Evolutionary conservation across 1,140 invertebrate species (phyloP).

Genomic region (Ceratosolen solmsi): DNA sequence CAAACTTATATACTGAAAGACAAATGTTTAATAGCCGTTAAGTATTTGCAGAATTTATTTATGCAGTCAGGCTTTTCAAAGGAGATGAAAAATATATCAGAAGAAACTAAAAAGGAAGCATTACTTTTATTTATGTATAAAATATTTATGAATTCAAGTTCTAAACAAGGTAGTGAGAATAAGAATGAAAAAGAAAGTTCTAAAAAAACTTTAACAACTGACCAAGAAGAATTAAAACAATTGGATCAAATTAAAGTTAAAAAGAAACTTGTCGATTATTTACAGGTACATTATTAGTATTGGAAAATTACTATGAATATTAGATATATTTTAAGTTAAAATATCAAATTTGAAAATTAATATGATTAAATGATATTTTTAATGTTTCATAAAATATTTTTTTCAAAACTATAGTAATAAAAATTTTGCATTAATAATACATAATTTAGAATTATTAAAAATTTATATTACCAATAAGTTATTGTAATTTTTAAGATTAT

Average conservation of each 20-base stretch:
- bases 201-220: constrained; percentile 52
- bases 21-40: constrained; percentile 64
- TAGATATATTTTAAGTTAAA: not conserved
- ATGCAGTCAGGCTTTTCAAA: constrained; percentile 55
- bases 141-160: constrained; percentile 66
- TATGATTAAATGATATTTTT: too few species aligned
- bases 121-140: constrained; percentile 65
- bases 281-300: constrained; percentile 58
- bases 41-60: constrained; percentile 58
- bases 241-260: constrained; percentile 61
- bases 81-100: constrained; percentile 58
- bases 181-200: constrained; percentile 48
- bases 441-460: not conserved
- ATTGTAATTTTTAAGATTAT: too few species aligned
- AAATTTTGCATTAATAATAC: too few species aligned
- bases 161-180: constrained; percentile 49
- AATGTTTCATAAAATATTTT: too few species aligned
- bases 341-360: not conserved
- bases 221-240: constrained; percentile 58
- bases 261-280: constrained; percentile 64
- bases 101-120: constrained; percentile 63
- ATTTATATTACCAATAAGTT: too few species aligned
- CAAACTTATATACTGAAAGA: constrained; percentile 65
- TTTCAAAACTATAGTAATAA: too few species aligned
- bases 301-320: not conserved